Evolutionary conservation across 2,888 invertebrate species (phyloP), one percentile per base, ranked within the genome.

Genomic region (Macrosoma leucophasiata): DNA sequence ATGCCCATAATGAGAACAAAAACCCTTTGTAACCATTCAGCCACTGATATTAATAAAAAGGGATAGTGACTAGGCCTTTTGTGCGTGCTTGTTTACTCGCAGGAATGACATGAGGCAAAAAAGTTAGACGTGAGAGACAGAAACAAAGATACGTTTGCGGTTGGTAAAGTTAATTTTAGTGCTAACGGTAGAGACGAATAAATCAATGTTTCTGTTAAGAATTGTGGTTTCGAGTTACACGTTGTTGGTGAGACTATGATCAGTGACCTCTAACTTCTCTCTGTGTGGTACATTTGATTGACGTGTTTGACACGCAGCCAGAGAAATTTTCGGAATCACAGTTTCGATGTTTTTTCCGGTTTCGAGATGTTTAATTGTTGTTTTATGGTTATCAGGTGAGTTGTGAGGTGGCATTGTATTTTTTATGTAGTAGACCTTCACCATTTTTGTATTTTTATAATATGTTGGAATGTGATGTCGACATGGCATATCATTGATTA

Each of bases 31-130:
- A 57, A 52, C 59, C 59, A 71, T 77, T 76, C 73, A 74, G 62
- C 73, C 71, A 72, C 68, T 51, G 73, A 73, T 74, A 70, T 76
- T 78, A 73, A 73, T 77, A 79, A 78, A 81, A 75, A 75, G 72
- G 74, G 72, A 71, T 67, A 68, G 67, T 66, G 68, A 67, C 67
- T 68, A 50, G 56, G 55, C 48, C 63, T 60, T 70, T 77, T 79
- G 71, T 75, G 54, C 55, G 47, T 62, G 62, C 63, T 63, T 79
- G 76, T 77, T 81, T 79, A 75, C 74, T 71, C 59, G 62, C 48
- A 52, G 64, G 71, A 72, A 65, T 73, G 76, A 78, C 69, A 70
- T 63, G 73, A 56, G 56, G 66, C 58, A 76, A 77, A 79, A 78
- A 77, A 71, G 36, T 33, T 17, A 48, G 27, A 47, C 48, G 41